These are phyloP conservation scores for Tadarida brasiliensis DNA, from an alignment of 2,797 vertebrate genomes.

Conservation along the genomic window DNA sequence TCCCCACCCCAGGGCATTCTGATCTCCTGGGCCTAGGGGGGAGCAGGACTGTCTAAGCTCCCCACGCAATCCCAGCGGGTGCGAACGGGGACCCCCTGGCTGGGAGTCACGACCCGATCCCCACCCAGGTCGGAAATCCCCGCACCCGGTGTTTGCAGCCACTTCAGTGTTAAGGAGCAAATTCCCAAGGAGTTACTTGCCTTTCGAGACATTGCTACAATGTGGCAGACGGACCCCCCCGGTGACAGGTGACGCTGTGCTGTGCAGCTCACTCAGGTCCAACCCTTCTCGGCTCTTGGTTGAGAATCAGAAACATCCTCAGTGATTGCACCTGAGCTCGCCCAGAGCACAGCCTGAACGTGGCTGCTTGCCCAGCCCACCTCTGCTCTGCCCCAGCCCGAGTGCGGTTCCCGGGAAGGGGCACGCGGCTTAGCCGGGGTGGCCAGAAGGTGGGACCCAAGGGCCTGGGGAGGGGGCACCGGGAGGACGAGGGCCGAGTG, in stretches of 20 bases:
- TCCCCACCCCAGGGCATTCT: not conserved
- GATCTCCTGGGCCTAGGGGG: too few relatives aligned
- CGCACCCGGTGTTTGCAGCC: too few relatives aligned
- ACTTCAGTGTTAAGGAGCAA: not conserved
- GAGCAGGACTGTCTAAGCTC: too few relatives aligned
- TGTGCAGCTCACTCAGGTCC: not conserved
- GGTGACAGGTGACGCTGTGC: not conserved
- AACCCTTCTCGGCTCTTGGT: not conserved
- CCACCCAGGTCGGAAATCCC: not conserved
- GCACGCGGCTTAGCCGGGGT: fast-evolving
- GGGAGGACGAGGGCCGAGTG: not conserved
- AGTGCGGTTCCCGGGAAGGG: not conserved
- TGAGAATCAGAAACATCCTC: not conserved
- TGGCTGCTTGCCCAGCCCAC: not conserved
- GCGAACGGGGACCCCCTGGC: too few relatives aligned
- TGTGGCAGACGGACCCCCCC: not conserved
- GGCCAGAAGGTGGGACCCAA: not conserved
- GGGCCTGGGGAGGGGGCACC: not conserved
- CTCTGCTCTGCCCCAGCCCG: not conserved
- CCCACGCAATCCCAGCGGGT: too few relatives aligned
- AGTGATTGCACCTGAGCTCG: not conserved
- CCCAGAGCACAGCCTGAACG: not conserved
- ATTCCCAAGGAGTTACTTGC: not conserved
- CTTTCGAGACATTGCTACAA: not conserved
- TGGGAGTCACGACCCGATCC: too few relatives aligned